Evolutionary conservation across 2,888 invertebrate genomes (phyloP).

Genomic region (Diabrotica balteata): DNA sequence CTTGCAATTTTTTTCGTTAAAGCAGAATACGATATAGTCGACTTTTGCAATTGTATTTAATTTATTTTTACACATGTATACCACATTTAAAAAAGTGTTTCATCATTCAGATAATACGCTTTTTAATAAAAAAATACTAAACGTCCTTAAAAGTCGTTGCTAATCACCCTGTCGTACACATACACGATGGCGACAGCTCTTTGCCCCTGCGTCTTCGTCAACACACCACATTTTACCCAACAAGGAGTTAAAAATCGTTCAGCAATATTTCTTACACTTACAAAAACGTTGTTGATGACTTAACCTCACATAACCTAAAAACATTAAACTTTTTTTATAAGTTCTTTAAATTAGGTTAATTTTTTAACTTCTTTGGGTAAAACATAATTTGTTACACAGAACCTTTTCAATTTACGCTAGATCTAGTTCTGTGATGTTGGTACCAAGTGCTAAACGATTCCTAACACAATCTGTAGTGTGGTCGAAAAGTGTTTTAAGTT

Average conservation of each 20-base stretch:
- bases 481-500: slow-evolving; percentile 6
- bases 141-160: slow-evolving; percentile 49
- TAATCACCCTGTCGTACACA: slow-evolving; percentile 35
- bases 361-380: background rate
- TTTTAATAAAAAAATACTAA: slow-evolving; percentile 51
- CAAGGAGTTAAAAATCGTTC: background rate
- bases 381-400: slow-evolving; percentile 5
- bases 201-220: slow-evolving; percentile 13
- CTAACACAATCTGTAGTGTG: background rate
- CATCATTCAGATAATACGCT: slow-evolving; percentile 45
- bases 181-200: slow-evolving; percentile 23
- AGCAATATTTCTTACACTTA: too few relatives aligned
- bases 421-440: background rate
- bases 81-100: slow-evolving; percentile 55
- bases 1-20: background rate
- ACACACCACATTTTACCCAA: background rate
- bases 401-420: background rate
- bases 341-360: too few relatives aligned
- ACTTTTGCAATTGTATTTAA: slow-evolving; percentile 7
- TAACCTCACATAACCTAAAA: too few relatives aligned
- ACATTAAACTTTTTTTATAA: too few relatives aligned
- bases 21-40: too few relatives aligned
- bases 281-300: too few relatives aligned
- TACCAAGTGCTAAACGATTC: background rate
- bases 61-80: slow-evolving; percentile 47